Evolutionary conservation across 2,888 invertebrate genomes (phyloP), one percentile per base, ranked within the genome.

Genomic region (Spilosoma lubricipeda): DNA sequence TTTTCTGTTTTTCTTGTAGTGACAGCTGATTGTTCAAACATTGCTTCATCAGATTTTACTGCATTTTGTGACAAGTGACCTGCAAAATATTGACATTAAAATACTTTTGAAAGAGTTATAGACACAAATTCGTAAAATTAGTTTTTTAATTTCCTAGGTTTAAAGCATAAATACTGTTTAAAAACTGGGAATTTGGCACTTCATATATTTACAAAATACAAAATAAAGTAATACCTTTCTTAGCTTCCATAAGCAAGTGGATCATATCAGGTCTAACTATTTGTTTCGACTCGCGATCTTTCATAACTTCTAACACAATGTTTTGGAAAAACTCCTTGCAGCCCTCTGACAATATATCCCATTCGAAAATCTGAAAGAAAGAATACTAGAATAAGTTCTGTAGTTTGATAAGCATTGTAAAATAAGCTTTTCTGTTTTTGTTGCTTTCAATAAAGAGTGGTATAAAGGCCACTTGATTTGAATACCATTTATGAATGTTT

Each of bases 161-260:
- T 64, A 33, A 7, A 64, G 15, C 15, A 7, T 7, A 36, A 7
- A 36, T 36, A 7, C 36, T 5, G 36, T 36, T 36, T 7, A 36
- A 36, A 7, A 4, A 36, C 36, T 36, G 36, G 33, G 33, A 33
- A 33, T 33, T 63, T 15, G 3, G 5, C 63, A 3, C 3, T 20
- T 3, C 4, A 65, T 33, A 33, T 33, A 33, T 33, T 33, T 33
- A 33, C 33, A 33, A 33, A 33, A 33, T 33, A 33, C 33, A 33
- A 33, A 33, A 33, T 33, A 39, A n/a, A 39, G 18, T 42, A 18
- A 18, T 48, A 91, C 94, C 95, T 88, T 94, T 94, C 77, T 93
- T 94, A 20, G 96, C 95, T 84, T 96, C 95, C 92, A 96, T 92
- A 0, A 97, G 88, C 5, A 96, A 79, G 73, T 97, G 94, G n/a